Conservation (phyloP, 1,140 invertebrate species). For the Proctacanthus coquilletti region DNA sequence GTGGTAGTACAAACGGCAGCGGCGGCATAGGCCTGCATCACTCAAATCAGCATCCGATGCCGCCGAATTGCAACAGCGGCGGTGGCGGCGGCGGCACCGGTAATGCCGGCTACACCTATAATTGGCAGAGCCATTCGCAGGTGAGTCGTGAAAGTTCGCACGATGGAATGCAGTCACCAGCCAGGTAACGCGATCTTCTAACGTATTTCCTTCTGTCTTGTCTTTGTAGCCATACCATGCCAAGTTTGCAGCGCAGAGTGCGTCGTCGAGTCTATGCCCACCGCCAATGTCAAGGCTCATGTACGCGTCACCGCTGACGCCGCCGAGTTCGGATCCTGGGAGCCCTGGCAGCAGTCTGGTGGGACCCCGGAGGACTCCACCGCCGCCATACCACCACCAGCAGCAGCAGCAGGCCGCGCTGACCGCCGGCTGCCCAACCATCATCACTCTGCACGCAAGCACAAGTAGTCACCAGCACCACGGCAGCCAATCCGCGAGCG, state of each 20-base stretch:
- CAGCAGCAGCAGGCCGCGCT: constrained; percentile 12
- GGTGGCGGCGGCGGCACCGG: constrained; percentile 13
- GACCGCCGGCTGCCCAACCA: constrained; percentile 6
- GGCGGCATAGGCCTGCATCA: constrained; percentile 4
- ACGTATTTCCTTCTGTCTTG: background rate
- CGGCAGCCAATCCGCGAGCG: constrained; percentile 17
- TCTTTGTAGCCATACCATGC: background rate
- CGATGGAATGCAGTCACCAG: too few species aligned
- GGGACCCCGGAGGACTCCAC: constrained; percentile 28
- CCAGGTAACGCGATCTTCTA: background rate
- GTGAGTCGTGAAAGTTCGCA: background rate
- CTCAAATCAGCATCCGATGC: constrained; percentile 24
- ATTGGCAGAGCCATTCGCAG: constrained; percentile 4
- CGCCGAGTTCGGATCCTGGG: constrained; percentile 67
- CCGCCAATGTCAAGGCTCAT: constrained; percentile 35
- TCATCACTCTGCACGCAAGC: constrained; percentile 12
- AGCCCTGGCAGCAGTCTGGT: constrained; percentile 44
- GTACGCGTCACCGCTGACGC: constrained; percentile 61
- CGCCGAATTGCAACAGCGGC: background rate
- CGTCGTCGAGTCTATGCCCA: constrained; percentile 5
- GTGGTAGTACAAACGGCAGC: background rate
- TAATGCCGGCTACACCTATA: constrained; percentile 1
- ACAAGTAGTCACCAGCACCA: constrained; percentile 9
- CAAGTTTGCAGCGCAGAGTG: background rate
- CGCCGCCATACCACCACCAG: constrained; percentile 26